phyloP scores from a whole-genome alignment of 2,113 vertebrate species.

The Leucopsar rothschildi region DNA sequence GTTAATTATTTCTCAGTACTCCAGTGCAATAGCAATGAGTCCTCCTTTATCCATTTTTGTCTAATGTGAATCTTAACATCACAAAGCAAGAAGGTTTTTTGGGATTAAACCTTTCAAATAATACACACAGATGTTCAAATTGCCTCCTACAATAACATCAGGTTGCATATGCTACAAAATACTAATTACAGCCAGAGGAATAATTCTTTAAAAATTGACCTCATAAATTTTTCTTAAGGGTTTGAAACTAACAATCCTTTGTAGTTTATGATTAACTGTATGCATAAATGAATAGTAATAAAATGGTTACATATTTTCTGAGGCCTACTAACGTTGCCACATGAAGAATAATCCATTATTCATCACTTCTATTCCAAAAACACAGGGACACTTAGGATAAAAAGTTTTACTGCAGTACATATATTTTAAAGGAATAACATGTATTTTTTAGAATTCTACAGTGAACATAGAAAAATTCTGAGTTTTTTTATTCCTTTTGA shows the following conservation, averaged over 20 bases:
- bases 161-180: conserved; percentile 66
- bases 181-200: conserved; percentile 76
- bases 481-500: not conserved
- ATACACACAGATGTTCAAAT: conserved; percentile 40
- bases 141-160: conserved; percentile 63
- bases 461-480: not conserved
- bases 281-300: conserved; percentile 78
- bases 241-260: conserved; percentile 62
- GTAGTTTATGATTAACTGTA: conserved; percentile 71
- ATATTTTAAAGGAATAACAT: not conserved
- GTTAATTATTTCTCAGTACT: not conserved
- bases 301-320: conserved; percentile 20
- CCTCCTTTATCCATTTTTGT: not conserved
- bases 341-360: conserved; percentile 28
- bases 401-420: not conserved
- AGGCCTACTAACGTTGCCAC: not conserved
- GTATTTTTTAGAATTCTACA: not conserved
- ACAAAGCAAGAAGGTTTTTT: not conserved
- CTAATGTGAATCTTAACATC: not conserved
- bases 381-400: not conserved
- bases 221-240: conserved; percentile 66
- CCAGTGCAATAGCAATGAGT: not conserved
- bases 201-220: conserved; percentile 76
- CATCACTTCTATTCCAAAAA: not conserved
- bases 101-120: conserved; percentile 17